Evolutionary conservation across 2,113 vertebrate genomes (phyloP).

Genomic region (Notothenia rossii): DNA sequence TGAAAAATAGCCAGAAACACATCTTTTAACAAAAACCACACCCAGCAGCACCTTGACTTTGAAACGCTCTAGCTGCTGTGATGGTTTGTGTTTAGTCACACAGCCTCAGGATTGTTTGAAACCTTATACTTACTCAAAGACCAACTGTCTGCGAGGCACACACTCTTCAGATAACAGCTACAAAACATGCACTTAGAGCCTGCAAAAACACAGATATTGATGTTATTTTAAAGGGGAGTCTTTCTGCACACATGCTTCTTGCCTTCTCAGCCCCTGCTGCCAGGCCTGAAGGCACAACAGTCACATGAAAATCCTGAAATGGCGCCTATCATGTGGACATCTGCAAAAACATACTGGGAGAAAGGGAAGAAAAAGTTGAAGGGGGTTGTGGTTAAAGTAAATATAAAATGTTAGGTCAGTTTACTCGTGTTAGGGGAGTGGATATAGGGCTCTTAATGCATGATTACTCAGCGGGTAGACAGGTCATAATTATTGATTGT

Average conservation of each 20-base stretch:
- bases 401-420: constrained; percentile 38
- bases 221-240: background rate
- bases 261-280: background rate
- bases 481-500: constrained; percentile 75
- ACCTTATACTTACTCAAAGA: constrained; percentile 24
- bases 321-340: constrained; percentile 58
- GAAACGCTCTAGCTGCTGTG: constrained; percentile 12
- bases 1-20: constrained; percentile 19
- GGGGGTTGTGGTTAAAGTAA: constrained; percentile 2
- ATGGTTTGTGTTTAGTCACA: constrained; percentile 46
- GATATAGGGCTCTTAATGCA: constrained; percentile 56
- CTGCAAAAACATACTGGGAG: background rate
- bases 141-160: constrained; percentile 1
- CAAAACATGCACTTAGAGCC: constrained; percentile 7
- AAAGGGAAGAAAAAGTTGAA: no score
- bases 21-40: constrained; percentile 11
- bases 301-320: constrained; percentile 74
- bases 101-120: constrained; percentile 37
- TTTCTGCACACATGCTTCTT: constrained; percentile 17
- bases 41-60: constrained; percentile 40
- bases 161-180: background rate
- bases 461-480: constrained; percentile 73
- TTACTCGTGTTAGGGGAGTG: constrained; percentile 50
- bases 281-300: constrained; percentile 65
- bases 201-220: constrained; percentile 31